Evolutionary conservation across 2,888 invertebrate species (phyloP).

Genomic region (Dinocampus coccinellae): DNA sequence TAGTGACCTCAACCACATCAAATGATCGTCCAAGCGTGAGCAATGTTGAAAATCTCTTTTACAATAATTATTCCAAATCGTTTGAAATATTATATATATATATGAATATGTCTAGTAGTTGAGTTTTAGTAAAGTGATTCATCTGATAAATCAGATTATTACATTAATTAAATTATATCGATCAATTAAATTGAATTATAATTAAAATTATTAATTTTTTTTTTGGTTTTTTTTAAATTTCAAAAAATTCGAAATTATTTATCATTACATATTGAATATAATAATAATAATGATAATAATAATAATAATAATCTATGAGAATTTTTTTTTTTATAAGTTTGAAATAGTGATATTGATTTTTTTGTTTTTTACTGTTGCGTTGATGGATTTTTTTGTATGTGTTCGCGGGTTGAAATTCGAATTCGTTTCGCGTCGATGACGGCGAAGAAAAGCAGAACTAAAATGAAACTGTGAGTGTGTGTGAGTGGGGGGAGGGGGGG

Average conservation of each 20-base stretch:
- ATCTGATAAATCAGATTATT: not conserved
- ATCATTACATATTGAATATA: too few species aligned
- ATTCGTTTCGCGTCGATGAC: constrained; percentile 41
- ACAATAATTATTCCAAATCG: constrained; percentile 15
- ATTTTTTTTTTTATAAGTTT: constrained; percentile 7
- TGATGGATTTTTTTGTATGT: constrained; percentile 36
- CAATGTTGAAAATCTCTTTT: constrained; percentile 54
- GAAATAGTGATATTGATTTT: constrained; percentile 7
- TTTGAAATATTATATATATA: not conserved
- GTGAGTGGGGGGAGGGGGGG: not conserved
- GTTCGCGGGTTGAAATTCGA: constrained; percentile 22
- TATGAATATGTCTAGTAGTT: constrained; percentile 5
- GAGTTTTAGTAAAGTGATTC: not conserved
- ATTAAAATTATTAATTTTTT: too few species aligned
- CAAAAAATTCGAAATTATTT: too few species aligned
- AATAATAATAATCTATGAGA: too few species aligned
- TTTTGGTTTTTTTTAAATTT: too few species aligned
- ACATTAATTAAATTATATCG: not conserved
- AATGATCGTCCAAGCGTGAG: constrained; percentile 49
- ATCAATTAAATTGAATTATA: too few species aligned
- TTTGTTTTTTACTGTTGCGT: too few species aligned
- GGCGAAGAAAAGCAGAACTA: not conserved
- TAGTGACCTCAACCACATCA: constrained; percentile 56
- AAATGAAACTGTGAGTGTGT: not conserved
- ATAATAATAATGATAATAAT: too few species aligned